Percentiles rank a stretch among this genome's conserved stretches.
Conservation (phyloP, 2,888 invertebrate species). For the Protula sp. region DNA sequence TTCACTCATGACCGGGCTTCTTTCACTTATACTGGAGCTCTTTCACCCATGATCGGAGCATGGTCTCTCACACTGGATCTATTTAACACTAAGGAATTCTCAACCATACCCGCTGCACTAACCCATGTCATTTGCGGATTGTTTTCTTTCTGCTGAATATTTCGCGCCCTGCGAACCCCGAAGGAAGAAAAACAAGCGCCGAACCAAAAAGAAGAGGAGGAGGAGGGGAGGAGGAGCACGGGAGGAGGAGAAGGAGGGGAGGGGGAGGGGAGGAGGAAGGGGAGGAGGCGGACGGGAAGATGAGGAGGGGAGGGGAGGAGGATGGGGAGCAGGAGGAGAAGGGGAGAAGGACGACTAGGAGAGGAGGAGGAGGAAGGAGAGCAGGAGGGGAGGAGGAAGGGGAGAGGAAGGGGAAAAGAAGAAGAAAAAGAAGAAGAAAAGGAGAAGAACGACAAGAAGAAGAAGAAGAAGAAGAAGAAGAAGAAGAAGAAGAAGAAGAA, state of each 20-base stretch:
- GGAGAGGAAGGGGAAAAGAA: neutral
- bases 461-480: constrained; percentile 2
- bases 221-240: neutral
- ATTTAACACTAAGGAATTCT: too few relatives aligned
- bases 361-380: too few relatives aligned
- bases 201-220: constrained; percentile 2
- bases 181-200: neutral
- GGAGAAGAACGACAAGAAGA: neutral
- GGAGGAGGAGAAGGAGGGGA: constrained; percentile 2
- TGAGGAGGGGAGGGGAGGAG: neutral
- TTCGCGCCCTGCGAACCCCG: too few relatives aligned
- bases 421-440: constrained; percentile 2
- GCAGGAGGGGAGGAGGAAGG: neutral
- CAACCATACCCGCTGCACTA: too few relatives aligned
- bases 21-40: too few relatives aligned
- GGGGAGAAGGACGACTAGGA: neutral
- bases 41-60: too few relatives aligned
- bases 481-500: constrained; percentile 2
- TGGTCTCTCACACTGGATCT: too few relatives aligned
- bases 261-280: constrained; percentile 1
- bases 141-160: too few relatives aligned
- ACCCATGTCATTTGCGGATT: too few relatives aligned
- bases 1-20: too few relatives aligned
- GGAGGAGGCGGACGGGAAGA: neutral
- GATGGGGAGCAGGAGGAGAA: too few relatives aligned